Evolutionary conservation across 2,113 vertebrate species (phyloP), one percentile per base, ranked within the genome.

Genomic region (Ploceus nigricollis): DNA sequence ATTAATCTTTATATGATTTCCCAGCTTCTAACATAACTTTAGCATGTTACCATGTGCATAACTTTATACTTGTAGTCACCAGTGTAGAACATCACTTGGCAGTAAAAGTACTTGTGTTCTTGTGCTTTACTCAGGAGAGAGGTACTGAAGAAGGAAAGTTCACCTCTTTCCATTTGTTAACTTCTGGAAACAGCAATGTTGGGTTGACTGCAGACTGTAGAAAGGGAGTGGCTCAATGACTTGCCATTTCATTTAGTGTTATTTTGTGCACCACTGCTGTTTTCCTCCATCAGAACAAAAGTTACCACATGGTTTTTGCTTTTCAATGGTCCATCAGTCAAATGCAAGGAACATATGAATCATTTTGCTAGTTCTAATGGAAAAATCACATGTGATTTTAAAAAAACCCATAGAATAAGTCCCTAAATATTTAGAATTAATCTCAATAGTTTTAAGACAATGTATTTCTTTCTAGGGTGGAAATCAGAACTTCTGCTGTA

Each of bases 1-100:
- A 96, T 96, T 95, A 92, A 95, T 94, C 88, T 82, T 92, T 90
- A 54, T 82, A 93, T 56, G 82, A 81, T 92, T 93, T 92, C 92
- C 64, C 64, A 72, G 85, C 68, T 88, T 89, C 92, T 68, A 92
- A 96, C 8, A 7, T 44, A 92, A 65, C 76, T 65, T 54, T 35
- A 65, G 76, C 76, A 54, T 65, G 76, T 65, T 44, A 79, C 64
- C 56, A 22, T 54, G 44, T 75, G 85, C 82, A 69, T 61, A 91
- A 81, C 72, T 89, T 90, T 86, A 15, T 61, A 76, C 90, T 69
- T 92, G 90, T 56, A 78, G 79, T 66, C 66, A 80, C 47, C 6
- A 1, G 68, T 47, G 63, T 19, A 95, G 88, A 95, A 65, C 82
- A 81, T 73, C 75, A 33, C 60, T 83, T 81, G 90, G 87, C 72